phyloP scores from a whole-genome alignment of 2,113 vertebrate genomes.

The Petrocephalus zakoni region DNA sequence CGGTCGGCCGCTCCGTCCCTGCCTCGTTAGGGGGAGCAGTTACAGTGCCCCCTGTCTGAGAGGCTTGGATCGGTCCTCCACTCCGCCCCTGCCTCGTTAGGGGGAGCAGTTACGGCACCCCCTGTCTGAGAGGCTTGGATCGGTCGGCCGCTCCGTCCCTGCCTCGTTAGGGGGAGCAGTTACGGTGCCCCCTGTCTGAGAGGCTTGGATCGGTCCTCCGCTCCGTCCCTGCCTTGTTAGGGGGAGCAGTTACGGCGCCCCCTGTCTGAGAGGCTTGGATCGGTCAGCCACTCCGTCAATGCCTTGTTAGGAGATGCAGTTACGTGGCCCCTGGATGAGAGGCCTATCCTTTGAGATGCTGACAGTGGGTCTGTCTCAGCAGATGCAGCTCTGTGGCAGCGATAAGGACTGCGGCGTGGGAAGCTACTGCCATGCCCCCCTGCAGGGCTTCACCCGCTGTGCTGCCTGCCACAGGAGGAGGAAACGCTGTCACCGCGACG shows the following conservation, averaged over 20 bases:
- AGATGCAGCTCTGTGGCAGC: constrained; percentile 78
- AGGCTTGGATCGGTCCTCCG: neutral
- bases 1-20: neutral
- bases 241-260: neutral
- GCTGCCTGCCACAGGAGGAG: constrained; percentile 75
- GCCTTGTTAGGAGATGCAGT: too few species aligned
- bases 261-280: neutral
- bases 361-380: neutral
- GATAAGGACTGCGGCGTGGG: constrained; percentile 82
- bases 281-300: neutral
- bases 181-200: neutral
- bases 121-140: neutral
- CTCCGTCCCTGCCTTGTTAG: neutral
- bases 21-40: neutral
- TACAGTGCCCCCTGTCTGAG: neutral
- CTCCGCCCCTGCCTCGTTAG: neutral
- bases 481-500: constrained; percentile 77
- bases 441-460: constrained; percentile 66
- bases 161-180: neutral
- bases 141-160: neutral
- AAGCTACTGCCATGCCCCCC: constrained; percentile 75
- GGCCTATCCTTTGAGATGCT: neutral
- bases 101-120: neutral
- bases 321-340: neutral
- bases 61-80: neutral